Evolutionary conservation across 2,797 vertebrate genomes (phyloP).

Genomic region (Cryptoprocta ferox): DNA sequence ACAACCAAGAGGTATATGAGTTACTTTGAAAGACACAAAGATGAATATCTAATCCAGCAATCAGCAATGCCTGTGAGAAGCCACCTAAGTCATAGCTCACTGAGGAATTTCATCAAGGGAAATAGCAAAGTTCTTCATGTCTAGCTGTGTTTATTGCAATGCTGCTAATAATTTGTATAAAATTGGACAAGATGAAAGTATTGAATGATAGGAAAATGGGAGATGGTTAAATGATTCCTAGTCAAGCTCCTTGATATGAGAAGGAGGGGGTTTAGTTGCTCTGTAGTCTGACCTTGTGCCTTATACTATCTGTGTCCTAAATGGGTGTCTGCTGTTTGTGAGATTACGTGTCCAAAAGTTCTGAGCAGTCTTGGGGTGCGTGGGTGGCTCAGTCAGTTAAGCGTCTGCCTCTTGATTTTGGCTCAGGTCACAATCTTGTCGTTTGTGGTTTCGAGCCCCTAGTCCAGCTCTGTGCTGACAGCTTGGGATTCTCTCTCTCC

Average conservation of each 20-base stretch:
- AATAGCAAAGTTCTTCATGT: not conserved
- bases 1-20: not conserved
- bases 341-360: not conserved
- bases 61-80: not conserved
- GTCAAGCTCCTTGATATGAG: not conserved
- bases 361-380: not conserved
- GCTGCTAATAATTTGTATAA: no score
- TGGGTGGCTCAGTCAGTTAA: no score
- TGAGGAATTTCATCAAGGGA: not conserved
- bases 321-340: not conserved
- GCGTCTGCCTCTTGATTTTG: no score
- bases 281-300: no score
- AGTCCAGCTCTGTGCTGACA: no score
- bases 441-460: no score
- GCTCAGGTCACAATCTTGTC: no score
- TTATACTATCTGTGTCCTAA: not conserved
- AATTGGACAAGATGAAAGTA: not conserved
- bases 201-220: rapidly evolving
- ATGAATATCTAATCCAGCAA: not conserved
- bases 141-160: not conserved
- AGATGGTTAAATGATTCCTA: not conserved
- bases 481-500: no score
- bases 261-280: not conserved
- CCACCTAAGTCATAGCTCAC: not conserved
- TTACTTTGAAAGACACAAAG: not conserved